Evolutionary conservation across 35 echinoderm and acorn worm species (phyloP).

Genomic region (Antedon bifida): DNA sequence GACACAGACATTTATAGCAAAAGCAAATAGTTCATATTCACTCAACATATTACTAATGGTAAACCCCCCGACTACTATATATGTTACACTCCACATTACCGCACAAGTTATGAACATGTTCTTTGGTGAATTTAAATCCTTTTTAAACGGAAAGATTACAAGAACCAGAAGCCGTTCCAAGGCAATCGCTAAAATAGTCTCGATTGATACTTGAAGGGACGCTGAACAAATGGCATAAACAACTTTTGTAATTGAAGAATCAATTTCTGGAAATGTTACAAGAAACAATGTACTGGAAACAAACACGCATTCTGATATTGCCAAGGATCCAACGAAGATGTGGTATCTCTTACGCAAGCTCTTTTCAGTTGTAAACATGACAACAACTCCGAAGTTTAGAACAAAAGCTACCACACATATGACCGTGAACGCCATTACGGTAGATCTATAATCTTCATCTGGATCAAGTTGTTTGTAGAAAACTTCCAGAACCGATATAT

Average conservation of each 20-base stretch:
- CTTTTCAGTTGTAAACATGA: background rate
- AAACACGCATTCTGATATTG: background rate
- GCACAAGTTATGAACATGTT: background rate
- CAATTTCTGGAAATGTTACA: background rate
- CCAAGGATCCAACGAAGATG: background rate
- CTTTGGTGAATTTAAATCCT: background rate
- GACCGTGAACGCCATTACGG: background rate
- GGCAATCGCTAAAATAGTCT: background rate
- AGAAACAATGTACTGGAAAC: background rate
- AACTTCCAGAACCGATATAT: background rate
- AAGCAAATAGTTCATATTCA: background rate
- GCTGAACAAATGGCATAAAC: background rate
- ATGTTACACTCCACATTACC: background rate
- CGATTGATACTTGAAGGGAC: background rate
- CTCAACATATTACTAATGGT: background rate
- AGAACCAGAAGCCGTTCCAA: background rate
- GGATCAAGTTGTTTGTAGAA: background rate
- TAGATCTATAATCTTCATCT: background rate
- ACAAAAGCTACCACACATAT: background rate
- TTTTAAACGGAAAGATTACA: background rate
- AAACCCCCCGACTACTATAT: background rate
- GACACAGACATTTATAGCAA: background rate
- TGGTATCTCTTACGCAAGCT: background rate
- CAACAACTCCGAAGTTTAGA: background rate
- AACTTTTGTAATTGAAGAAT: background rate